A percentile compares a stretch with the other conserved stretches of the same genome.
Conservation (phyloP, 2,797 vertebrate genomes). For the Cottoperca gobio region DNA sequence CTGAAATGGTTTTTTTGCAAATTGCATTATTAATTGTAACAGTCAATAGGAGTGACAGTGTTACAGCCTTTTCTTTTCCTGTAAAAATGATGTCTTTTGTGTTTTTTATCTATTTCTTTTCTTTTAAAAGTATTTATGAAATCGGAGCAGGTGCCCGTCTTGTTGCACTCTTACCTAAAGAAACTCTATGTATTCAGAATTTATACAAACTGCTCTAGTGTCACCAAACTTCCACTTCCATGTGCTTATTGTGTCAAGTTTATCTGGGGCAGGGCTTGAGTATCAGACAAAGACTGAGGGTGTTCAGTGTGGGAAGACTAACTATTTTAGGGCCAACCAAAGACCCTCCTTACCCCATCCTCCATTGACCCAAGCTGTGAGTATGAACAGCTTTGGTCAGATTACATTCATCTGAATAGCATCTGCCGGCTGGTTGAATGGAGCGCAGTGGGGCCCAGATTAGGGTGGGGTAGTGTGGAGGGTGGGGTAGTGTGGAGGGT, state of each 20-base stretch:
- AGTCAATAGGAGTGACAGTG: neutral
- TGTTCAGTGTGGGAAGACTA: conserved; percentile 23
- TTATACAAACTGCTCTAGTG: neutral
- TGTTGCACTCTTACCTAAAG: neutral
- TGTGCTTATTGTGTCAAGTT: conserved; percentile 11
- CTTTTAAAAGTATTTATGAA: neutral
- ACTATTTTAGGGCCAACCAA: conserved; percentile 24
- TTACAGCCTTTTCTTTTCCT: neutral
- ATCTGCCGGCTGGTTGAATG: conserved; percentile 78
- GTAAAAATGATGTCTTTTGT: neutral
- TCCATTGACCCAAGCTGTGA: conserved; percentile 56
- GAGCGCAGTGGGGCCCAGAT: conserved; percentile 63
- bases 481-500: too few relatives aligned
- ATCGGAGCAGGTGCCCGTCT: neutral
- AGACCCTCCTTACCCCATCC: conserved; percentile 62
- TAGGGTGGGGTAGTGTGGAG: conserved; percentile 42
- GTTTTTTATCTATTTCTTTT: neutral
- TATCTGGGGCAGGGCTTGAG: conserved; percentile 34
- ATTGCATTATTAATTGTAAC: neutral
- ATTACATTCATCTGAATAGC: conserved; percentile 73
- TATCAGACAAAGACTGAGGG: conserved; percentile 40
- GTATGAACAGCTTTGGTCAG: conserved; percentile 61
- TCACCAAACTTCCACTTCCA: neutral
- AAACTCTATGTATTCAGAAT: neutral
- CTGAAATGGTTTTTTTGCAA: neutral